Percentiles rank a stretch among this genome's conserved stretches.
These are phyloP conservation scores for Hyaena hyaena DNA, from an alignment of 2,113 vertebrate species.

Conservation along the genomic window DNA sequence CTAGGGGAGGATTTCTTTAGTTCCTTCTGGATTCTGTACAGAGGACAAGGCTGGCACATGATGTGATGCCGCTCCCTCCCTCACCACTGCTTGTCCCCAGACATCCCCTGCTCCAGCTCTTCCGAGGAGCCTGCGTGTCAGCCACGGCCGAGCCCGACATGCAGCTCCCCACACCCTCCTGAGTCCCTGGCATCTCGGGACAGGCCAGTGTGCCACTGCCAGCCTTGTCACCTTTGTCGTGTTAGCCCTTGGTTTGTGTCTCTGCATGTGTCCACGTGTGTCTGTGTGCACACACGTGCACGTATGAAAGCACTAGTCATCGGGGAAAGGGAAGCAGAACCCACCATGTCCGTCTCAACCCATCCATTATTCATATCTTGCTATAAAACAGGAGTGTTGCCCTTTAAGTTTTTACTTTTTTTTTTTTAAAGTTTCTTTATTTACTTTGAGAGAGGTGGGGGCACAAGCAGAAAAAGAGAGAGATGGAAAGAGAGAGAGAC, in stretches of 20 bases:
- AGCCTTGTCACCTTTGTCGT: neutral
- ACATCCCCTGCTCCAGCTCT: neutral
- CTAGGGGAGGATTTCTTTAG: neutral
- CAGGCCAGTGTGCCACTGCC: neutral
- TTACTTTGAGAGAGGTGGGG: too few relatives aligned
- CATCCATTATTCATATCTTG: neutral
- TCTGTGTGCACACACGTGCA: neutral
- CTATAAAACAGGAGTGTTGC: neutral
- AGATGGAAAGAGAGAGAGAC: too few relatives aligned
- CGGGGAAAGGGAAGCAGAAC: neutral
- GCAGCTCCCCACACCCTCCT: too few relatives aligned
- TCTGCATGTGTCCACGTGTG: neutral
- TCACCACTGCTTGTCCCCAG: neutral
- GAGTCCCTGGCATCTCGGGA: neutral
- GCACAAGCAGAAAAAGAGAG: too few relatives aligned
- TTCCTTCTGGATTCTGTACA: neutral
- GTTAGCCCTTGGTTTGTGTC: neutral
- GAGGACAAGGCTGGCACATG: neutral
- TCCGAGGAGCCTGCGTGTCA: neutral
- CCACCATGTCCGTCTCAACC: neutral
- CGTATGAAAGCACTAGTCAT: neutral
- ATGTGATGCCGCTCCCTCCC: neutral
- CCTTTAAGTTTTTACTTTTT: neutral
- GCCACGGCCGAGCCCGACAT: neutral
- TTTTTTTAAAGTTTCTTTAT: too few relatives aligned